phyloP scores from a whole-genome alignment of 2,888 invertebrate species.

The Hylaea fasciaria region DNA sequence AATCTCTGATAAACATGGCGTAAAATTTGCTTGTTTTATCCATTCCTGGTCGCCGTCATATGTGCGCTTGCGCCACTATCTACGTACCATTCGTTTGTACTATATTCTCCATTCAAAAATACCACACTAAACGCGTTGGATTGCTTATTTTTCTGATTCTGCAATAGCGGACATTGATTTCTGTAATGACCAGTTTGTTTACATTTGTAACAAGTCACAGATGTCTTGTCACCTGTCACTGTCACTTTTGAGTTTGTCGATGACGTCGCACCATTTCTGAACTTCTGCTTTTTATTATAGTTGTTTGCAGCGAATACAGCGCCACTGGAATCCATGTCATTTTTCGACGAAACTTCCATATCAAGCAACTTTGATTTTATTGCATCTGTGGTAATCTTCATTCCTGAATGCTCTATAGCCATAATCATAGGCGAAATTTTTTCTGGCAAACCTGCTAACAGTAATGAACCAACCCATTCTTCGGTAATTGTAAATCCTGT shows the following conservation, averaged over 20 bases:
- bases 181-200: slow-evolving; percentile 5
- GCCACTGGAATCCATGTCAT: no score
- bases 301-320: no score
- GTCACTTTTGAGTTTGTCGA: no score
- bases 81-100: slow-evolving; percentile 3
- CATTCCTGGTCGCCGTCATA: slow-evolving; percentile 7
- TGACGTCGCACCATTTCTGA: neutral
- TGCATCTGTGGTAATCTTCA: neutral
- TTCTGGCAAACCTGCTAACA: neutral
- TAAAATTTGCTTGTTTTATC: slow-evolving; percentile 13
- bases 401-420: slow-evolving; percentile 7
- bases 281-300: no score
- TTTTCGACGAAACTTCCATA: no score
- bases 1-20: slow-evolving; percentile 22
- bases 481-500: no score
- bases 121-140: slow-evolving; percentile 9
- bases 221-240: no score
- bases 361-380: slow-evolving; percentile 7
- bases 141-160: neutral
- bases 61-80: slow-evolving; percentile 13
- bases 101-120: slow-evolving; percentile 1
- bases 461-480: no score
- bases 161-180: slow-evolving; percentile 4
- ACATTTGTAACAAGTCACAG: slow-evolving; percentile 1
- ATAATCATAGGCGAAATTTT: slow-evolving; percentile 9